Evolutionary conservation across 2,797 vertebrate genomes (phyloP).

Genomic region (Dallia pectoralis): DNA sequence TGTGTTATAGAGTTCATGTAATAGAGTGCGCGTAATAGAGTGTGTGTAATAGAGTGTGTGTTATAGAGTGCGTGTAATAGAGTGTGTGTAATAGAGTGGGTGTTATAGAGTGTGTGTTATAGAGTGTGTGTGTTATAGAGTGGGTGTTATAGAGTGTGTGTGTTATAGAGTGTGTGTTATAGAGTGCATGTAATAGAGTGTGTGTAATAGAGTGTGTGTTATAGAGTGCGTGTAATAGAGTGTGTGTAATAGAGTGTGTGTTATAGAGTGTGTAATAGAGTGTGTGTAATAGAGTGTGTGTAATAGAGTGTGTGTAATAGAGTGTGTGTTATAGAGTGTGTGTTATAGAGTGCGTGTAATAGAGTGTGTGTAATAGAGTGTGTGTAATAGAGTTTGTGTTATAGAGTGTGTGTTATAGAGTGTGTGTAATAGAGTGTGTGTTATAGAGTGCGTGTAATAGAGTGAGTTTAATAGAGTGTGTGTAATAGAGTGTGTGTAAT

Average conservation of each 20-base stretch:
- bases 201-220: neutral
- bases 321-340: neutral
- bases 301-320: neutral
- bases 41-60: neutral
- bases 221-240: no score
- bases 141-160: neutral
- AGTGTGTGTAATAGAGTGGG: no score
- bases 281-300: neutral
- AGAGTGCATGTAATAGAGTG: neutral
- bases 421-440: neutral
- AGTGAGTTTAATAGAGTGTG: neutral
- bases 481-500: neutral
- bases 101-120: neutral
- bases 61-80: neutral
- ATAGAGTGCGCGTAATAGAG: neutral
- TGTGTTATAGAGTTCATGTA: neutral
- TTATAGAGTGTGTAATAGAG: no score
- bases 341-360: neutral
- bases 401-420: neutral
- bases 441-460: no score
- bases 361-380: neutral
- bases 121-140: neutral
- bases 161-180: neutral
- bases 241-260: neutral
- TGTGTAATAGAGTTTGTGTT: no score